These are phyloP conservation scores for Crocuta crocuta DNA, from an alignment of 2,113 vertebrate species.

Conservation along the genomic window DNA sequence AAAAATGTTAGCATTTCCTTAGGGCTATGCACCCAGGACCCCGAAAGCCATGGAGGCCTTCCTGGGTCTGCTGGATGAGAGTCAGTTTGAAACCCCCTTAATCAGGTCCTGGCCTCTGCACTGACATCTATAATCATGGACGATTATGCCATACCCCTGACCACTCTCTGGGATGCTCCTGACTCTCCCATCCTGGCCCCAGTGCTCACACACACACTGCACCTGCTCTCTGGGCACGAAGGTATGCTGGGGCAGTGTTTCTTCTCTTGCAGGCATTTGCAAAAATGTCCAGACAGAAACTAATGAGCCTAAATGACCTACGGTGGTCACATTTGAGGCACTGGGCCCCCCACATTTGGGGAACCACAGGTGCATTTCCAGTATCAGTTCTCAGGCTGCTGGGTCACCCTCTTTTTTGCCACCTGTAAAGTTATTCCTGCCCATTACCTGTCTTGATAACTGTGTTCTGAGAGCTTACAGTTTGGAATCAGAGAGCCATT, in stretches of 20 bases:
- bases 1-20: not conserved
- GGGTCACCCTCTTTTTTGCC: not conserved
- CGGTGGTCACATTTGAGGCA: not conserved
- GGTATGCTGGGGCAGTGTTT: not conserved
- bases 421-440: not conserved
- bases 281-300: not conserved
- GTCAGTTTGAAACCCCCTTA: not conserved
- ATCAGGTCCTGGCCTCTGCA: not conserved
- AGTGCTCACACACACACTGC: not conserved
- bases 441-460: not conserved
- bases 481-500: not conserved
- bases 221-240: not conserved
- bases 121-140: not conserved
- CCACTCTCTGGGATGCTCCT: conserved; percentile 22
- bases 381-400: not conserved
- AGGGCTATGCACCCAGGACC: not conserved
- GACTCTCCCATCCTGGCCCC: not conserved
- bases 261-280: not conserved
- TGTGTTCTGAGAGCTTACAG: not conserved
- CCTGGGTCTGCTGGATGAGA: not conserved
- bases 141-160: too few species aligned
- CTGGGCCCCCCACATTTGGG: not conserved
- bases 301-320: not conserved
- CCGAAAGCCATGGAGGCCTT: not conserved
- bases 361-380: not conserved